These are phyloP conservation scores for Notothenia coriiceps DNA, from an alignment of 2,113 vertebrate species.

Conservation along the genomic window DNA sequence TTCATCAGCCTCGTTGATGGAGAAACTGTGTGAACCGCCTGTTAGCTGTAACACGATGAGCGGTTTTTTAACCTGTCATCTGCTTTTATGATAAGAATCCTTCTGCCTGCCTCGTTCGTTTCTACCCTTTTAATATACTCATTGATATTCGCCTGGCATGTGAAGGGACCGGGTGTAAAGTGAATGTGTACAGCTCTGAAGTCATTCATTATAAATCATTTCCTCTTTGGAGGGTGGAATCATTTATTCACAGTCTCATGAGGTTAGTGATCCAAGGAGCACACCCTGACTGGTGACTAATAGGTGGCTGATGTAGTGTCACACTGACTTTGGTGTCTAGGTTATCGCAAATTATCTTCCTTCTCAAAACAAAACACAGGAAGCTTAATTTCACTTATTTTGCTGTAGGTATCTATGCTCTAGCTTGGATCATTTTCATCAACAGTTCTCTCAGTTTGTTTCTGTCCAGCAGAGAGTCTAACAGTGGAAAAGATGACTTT, in stretches of 20 bases:
- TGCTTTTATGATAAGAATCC: constrained; percentile 11
- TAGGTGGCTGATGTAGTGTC: constrained; percentile 58
- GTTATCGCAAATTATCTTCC: constrained; percentile 30
- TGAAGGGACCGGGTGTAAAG: constrained; percentile 50
- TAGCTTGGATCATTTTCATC: constrained; percentile 4
- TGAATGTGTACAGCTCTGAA: constrained; percentile 45
- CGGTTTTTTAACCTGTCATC: constrained; percentile 35
- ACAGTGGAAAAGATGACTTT: constrained; percentile 45
- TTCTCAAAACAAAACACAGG: constrained; percentile 18
- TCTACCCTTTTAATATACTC: constrained; percentile 24
- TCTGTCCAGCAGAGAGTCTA: constrained; percentile 25
- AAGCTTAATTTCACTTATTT: constrained; percentile 16
- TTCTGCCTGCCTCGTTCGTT: not conserved
- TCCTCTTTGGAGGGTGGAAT: constrained; percentile 58
- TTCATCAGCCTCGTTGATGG: constrained; percentile 26
- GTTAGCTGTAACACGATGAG: constrained; percentile 11
- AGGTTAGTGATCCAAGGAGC: constrained; percentile 63
- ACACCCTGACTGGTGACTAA: constrained; percentile 73
- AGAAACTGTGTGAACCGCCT: constrained; percentile 18
- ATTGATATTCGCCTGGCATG: constrained; percentile 33
- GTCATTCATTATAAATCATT: constrained; percentile 74
- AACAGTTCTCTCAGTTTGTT: constrained; percentile 11
- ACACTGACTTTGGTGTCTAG: constrained; percentile 39
- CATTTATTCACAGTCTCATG: constrained; percentile 66
- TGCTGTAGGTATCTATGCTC: constrained; percentile 9